Base-by-base conservation (phyloP, 2,888 invertebrate genomes). In the Orthosia cruda region DNA sequence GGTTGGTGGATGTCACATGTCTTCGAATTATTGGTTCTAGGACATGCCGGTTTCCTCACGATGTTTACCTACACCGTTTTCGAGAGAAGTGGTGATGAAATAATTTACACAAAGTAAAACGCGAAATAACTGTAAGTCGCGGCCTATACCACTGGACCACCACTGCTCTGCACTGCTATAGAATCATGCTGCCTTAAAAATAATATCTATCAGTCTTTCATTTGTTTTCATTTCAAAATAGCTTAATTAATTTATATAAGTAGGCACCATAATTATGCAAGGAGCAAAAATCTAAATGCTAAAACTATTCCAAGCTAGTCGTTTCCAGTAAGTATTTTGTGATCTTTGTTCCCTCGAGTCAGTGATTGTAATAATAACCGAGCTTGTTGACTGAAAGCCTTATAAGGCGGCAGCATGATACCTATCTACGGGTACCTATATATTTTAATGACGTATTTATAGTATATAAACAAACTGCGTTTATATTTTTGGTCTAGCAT, bases 301-400 rank as follows among this genome's bases (percentile, higher is more conserved):
- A 40, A 45, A 78, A 54, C 5, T 47, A 55, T 52, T 65, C 23
- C 5, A 57, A 62, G 49, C 58, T 26, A 49, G 49, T 45, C 59
- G 18, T 26, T 74, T 85, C 78, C 66, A 80, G 74, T 57, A 80
- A 77, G 74, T 55, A 78, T 18, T 26, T 71, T 50, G 71, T 4
- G 75, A 58, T 71, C 62, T 63, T 67, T 23, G 66, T 4, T 62
- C 62, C 61, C 26, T 77, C 74, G 59, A 80, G 71, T 77, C 81
- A 79, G 77, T 80, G 75, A 77, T 82, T 80, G 77, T 79, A 76
- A 81, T 87, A 89, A 91, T 89, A 89, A 89, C 84, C 77, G 83
- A 77, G 84, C 83, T 84, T 77, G 85, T 87, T 89, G 81, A 86
- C 74, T 81, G 82, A 87, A 85, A 84, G 81, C 76, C 82, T 86